A percentile compares a stretch with the other conserved stretches of the same genome.
Conservation (phyloP, 2,113 vertebrate genomes). For the Toxostoma redivivum region DNA sequence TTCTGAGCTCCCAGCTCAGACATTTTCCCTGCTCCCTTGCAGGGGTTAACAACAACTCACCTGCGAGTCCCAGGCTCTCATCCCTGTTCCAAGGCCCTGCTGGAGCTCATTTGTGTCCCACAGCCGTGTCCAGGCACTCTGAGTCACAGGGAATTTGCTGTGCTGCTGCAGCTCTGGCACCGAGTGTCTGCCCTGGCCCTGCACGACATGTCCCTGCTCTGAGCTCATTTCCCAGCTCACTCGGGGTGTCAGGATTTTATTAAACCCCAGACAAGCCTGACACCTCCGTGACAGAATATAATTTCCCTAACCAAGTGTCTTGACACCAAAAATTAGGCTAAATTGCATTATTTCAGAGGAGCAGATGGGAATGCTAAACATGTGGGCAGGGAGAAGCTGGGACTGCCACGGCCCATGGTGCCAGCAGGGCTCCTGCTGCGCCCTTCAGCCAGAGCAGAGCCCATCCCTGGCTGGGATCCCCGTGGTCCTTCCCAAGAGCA, state of each 20-base stretch:
- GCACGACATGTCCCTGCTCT: neutral
- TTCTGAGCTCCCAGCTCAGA: neutral
- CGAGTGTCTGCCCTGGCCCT: neutral
- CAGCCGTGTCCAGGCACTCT: neutral
- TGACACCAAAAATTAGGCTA: constrained; percentile 59
- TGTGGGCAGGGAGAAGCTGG: neutral
- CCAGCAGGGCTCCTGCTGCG: neutral
- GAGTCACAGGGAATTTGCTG: neutral
- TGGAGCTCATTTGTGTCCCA: neutral
- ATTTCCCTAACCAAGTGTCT: constrained; percentile 47
- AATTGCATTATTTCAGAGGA: constrained; percentile 56
- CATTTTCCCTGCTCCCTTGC: neutral
- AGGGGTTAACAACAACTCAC: neutral
- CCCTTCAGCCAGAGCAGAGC: neutral
- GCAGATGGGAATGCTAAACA: constrained; percentile 47
- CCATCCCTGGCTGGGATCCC: neutral
- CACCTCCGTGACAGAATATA: constrained; percentile 36
- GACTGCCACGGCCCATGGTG: neutral
- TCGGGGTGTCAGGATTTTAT: constrained; percentile 17
- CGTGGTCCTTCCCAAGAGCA: neutral
- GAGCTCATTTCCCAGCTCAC: neutral
- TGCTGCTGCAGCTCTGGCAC: neutral
- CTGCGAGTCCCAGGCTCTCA: neutral
- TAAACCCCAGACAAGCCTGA: constrained; percentile 30
- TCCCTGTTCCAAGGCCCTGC: neutral